Evolutionary conservation across 2,797 vertebrate genomes (phyloP).

Genomic region (Emydoidea blandingii): DNA sequence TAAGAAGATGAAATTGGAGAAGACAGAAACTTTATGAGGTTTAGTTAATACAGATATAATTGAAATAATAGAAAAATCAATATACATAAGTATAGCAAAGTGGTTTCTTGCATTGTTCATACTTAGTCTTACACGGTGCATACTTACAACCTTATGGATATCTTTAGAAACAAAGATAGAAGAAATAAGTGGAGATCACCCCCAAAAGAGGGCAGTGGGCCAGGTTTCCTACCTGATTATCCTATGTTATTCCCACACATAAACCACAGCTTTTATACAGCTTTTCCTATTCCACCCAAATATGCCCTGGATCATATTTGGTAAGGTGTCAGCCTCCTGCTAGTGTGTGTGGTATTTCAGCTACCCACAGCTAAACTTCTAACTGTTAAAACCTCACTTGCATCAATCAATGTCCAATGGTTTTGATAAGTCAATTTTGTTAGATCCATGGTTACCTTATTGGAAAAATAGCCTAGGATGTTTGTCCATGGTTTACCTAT

Average conservation of each 20-base stretch:
- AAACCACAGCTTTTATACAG: no score
- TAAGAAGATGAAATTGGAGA: neutral
- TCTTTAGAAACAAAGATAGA: no score
- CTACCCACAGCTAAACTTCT: no score
- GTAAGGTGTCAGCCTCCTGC: no score
- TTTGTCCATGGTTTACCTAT: neutral
- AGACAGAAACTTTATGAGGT: neutral
- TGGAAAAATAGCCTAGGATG: neutral
- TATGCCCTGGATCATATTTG: no score
- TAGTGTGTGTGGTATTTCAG: no score
- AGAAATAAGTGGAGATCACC: no score
- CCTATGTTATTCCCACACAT: no score
- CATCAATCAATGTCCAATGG: neutral
- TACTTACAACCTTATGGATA: neutral
- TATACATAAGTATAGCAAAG: neutral
- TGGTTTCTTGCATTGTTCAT: neutral
- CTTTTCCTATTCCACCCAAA: no score
- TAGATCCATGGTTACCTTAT: neutral
- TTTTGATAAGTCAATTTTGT: neutral
- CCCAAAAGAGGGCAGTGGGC: no score
- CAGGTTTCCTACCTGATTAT: no score
- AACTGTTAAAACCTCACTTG: neutral
- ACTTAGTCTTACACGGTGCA: no score
- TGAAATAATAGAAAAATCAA: neutral
- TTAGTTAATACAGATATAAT: neutral